Conservation (phyloP, 2,888 invertebrate species). For the Synergus itoensis region DNA sequence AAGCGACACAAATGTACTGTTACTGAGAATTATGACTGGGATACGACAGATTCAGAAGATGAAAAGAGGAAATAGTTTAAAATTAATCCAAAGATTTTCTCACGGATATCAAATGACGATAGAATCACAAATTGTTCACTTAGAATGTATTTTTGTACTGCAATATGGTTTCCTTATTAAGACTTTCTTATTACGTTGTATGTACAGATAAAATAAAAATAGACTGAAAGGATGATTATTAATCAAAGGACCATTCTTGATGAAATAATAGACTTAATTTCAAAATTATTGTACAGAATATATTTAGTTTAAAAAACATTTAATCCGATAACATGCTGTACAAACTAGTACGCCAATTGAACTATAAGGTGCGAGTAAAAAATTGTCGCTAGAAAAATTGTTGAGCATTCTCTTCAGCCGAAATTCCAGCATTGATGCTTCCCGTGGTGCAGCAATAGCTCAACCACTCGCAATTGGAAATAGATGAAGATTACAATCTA, state of each 20-base stretch:
- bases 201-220: too few species aligned
- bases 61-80: conserved; percentile 31
- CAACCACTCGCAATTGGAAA: not conserved
- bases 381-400: not conserved
- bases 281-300: not conserved
- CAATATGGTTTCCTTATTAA: too few species aligned
- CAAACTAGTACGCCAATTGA: conserved; percentile 2
- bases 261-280: too few species aligned
- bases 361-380: conserved; percentile 10
- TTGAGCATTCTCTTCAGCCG: not conserved
- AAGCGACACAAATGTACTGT: conserved; percentile 1
- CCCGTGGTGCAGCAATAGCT: too few species aligned
- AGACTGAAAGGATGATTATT: too few species aligned
- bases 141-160: too few species aligned
- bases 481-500: not conserved
- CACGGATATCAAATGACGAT: too few species aligned
- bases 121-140: too few species aligned
- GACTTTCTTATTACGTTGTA: too few species aligned
- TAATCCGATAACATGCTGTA: conserved; percentile 5
- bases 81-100: not conserved
- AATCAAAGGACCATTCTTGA: too few species aligned
- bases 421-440: too few species aligned
- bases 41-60: conserved; percentile 65
- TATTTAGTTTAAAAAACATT: conserved; percentile 13
- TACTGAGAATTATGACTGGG: conserved; percentile 60